These are phyloP conservation scores for Alsophila aescularia DNA, from an alignment of 2,888 invertebrate genomes.

Conservation along the genomic window DNA sequence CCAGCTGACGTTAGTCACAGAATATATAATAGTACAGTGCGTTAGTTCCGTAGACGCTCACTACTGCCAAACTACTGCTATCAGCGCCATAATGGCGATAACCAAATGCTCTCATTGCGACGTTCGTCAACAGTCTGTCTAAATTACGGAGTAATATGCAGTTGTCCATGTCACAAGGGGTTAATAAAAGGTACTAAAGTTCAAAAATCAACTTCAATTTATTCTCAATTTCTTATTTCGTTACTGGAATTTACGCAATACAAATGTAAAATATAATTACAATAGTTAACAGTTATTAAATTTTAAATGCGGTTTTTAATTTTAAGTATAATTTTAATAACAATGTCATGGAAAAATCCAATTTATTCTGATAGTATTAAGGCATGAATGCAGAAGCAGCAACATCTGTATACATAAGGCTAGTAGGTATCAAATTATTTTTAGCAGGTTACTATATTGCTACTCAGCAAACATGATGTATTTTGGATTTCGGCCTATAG, in stretches of 20 bases:
- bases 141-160: no score
- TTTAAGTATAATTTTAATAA: constrained; percentile 53
- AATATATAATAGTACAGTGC: no score
- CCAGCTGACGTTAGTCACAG: no score
- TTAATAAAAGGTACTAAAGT: constrained; percentile 46
- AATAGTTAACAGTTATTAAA: constrained; percentile 78
- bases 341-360: constrained; percentile 77
- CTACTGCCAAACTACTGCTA: no score
- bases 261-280: constrained; percentile 81
- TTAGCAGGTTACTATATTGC: neutral
- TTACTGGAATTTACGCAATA: constrained; percentile 81
- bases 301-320: constrained; percentile 79
- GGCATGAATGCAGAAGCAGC: constrained; percentile 1
- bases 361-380: constrained; percentile 48
- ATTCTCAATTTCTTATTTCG: constrained; percentile 76
- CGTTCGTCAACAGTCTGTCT: no score
- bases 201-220: constrained; percentile 82
- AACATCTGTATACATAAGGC: neutral
- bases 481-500: neutral
- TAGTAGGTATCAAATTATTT: neutral
- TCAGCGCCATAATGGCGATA: no score
- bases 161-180: neutral
- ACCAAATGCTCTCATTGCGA: no score
- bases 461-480: neutral
- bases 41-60: no score